These are phyloP conservation scores for Hypolimnas misippus DNA, from an alignment of 2,888 invertebrate genomes.

Conservation along the genomic window DNA sequence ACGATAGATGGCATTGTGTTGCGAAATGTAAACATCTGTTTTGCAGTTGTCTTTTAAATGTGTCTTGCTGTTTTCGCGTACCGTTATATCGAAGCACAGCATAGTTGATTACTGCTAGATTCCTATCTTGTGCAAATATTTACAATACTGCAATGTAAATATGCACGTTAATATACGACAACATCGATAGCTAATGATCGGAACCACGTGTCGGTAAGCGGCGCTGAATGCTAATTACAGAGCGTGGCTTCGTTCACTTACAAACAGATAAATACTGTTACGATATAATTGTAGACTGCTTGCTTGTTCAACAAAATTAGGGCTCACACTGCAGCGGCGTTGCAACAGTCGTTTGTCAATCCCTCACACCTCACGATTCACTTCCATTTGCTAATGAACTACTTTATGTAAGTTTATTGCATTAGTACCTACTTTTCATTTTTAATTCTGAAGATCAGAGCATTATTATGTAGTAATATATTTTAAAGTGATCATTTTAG, in stretches of 20 bases:
- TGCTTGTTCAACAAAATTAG: slow-evolving; percentile 4
- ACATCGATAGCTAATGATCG: slow-evolving; percentile 27
- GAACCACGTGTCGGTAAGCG: slow-evolving; percentile 14
- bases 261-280: slow-evolving; percentile 10
- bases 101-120: too few species aligned
- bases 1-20: too few species aligned
- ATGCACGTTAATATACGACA: slow-evolving; percentile 9
- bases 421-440: too few species aligned
- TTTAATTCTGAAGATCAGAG: too few species aligned
- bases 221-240: background rate
- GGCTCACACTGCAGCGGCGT: background rate
- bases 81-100: too few species aligned
- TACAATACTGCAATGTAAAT: background rate
- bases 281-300: slow-evolving; percentile 13
- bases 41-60: too few species aligned
- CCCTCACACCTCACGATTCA: background rate
- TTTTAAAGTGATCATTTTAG: too few species aligned
- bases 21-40: too few species aligned
- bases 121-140: too few species aligned
- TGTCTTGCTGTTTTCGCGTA: too few species aligned
- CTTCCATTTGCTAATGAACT: background rate
- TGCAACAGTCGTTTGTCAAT: slow-evolving; percentile 2
- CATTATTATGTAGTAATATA: too few species aligned
- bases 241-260: slow-evolving; percentile 1
- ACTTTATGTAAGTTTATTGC: background rate